Base-by-base conservation (phyloP, 2,888 invertebrate species). In the Romanomermis culicivorax region DNA sequence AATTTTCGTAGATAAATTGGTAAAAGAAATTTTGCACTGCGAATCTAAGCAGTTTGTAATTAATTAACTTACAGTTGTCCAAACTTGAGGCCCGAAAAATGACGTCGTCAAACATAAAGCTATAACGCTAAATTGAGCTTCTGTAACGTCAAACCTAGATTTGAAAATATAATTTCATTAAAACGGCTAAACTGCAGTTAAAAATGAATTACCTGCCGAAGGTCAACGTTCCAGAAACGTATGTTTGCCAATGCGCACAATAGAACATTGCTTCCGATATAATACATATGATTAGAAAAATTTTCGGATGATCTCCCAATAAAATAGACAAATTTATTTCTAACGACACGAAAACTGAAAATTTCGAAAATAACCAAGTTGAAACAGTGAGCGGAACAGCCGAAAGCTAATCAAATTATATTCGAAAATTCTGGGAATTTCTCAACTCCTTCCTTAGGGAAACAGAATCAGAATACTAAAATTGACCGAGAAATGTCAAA, bases 191-290 rank as follows among this genome's bases (percentile, higher is more conserved):
- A 36, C 7, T 36, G 36, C 11, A 11, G 11, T 36, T 36, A 36
- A 36, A 36, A 36, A 17, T 36, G 36, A 64, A 68, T 64, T 62
- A 74, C 72, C 59, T 65, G 29, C 70, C 69, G 65, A 75, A 75
- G 53, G 67, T 62, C 17, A 75, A 63, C 25, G 69, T 71, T 71
- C 80, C 95, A 59, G 95, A 91, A 43, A 95, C 93, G 72, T 97
- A 99, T 0, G 95, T 91, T 71, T 95, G 93, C 97, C 97, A 99
- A 73, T 99, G 97, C 24, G 97, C 95, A 72, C 86, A 86, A 74
- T 97, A 99, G 75, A 95, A 99, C 60, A 95, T 74, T 30, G 86
- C 82, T 76, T 89, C 84, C 29, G 89, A 88, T 72, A 85, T 81
- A 70, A 93, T 85, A 71, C 87, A 86, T 78, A 89, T 79, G 70